A percentile compares a stretch with the other conserved stretches of the same genome.
These are phyloP conservation scores for Panulirus ornatus DNA, from an alignment of 1,140 invertebrate species.

Conservation along the genomic window DNA sequence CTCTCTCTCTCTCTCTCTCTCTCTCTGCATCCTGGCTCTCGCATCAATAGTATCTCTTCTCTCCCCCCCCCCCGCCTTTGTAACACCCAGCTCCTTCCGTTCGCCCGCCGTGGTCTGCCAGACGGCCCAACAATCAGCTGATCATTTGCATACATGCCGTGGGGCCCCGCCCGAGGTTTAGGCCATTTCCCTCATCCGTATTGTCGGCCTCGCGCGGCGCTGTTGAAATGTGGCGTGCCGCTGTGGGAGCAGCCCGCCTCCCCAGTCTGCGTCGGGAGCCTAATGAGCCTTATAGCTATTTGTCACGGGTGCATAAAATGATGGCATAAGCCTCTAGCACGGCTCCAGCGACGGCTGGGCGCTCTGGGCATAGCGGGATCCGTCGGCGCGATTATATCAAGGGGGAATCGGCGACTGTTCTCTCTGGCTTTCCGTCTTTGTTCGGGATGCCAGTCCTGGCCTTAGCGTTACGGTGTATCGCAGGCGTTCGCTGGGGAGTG, in stretches of 20 bases:
- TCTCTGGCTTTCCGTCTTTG: too few species aligned
- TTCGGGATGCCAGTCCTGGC: too few species aligned
- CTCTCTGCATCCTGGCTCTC: not conserved
- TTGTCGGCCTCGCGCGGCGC: not conserved
- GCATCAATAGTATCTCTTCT: not conserved
- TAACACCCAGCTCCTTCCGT: not conserved
- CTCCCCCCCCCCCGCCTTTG: not conserved
- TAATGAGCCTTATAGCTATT: constrained; percentile 3
- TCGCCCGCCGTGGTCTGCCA: not conserved
- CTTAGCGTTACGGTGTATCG: too few species aligned
- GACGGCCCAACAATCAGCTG: not conserved
- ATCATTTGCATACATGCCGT: not conserved
- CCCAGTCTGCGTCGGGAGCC: not conserved
- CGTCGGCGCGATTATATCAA: too few species aligned
- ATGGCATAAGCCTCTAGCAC: too few species aligned
- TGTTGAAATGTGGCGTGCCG: not conserved
- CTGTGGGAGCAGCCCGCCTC: not conserved
- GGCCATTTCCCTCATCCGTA: not conserved
- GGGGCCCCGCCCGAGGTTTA: too few species aligned
- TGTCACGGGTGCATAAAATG: too few species aligned
- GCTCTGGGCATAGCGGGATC: too few species aligned
- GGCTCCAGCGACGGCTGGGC: too few species aligned
- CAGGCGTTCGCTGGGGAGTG: too few species aligned
- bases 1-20: not conserved
- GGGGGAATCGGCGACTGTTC: too few species aligned